Evolutionary conservation across 2,113 vertebrate genomes (phyloP), one percentile per base, ranked within the genome.

Genomic region (Neogale vison): DNA sequence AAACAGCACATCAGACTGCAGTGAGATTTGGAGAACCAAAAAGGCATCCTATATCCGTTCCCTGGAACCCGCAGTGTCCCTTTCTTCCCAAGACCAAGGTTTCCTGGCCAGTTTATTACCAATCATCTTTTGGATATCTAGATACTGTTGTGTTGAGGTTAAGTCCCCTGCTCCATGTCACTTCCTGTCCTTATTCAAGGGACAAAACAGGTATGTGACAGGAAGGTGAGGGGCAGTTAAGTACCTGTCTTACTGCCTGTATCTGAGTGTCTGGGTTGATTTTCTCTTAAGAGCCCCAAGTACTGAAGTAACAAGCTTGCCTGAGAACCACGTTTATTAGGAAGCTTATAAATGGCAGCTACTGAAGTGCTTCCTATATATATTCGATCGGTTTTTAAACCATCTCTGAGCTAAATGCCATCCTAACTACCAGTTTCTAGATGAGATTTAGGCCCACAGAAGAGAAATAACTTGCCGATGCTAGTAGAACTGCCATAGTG

Each of bases 71-170:
- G 67, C 55, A 93, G 8, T 89, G 59, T 31, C 77, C 34, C 42
- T 94, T 90, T 90, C 71, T 89, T 94, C 88, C 42, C 11, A 65
- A 45, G 89, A 72, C 69, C 39, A 72, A n/a, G 17, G n/a, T 89
- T 83, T 95, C 90, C 65, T 94, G 81, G 81, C 21, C 52, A 39
- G 93, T 85, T 93, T 95, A 90, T 96, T 92, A 69, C n/a, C 20
- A 92, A 6, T 86, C 42, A 90, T 34, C 82, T 88, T 90, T 96
- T 87, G 24, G 61, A 65, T 90, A 87, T 97, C 69, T 97, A 87
- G 42, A 45, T 87, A 42, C 67, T 67, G 87, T 61, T 82, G 5
- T 81, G 26, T 92, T 88, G 67, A 93, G 42, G 39, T 65, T 76
- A 84, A 94, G 13, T 77, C 17, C 47, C 52, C 26, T 84, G 20